Evolutionary conservation across 1,140 invertebrate genomes (phyloP), one percentile per base, ranked within the genome.

Genomic region (Marisa cornuarietis): DNA sequence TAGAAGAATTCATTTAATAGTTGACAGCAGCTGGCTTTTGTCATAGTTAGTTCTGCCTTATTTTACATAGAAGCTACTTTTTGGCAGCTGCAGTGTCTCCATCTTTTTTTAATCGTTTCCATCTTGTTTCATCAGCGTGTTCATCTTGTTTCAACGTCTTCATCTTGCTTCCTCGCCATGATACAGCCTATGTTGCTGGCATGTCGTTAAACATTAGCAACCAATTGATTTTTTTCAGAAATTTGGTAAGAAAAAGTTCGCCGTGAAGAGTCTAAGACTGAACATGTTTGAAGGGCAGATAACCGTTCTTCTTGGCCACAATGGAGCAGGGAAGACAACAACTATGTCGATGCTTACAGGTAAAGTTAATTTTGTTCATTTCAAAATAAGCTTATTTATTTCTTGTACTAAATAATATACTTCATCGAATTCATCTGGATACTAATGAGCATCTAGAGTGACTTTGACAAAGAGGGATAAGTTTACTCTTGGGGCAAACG

Each of bases 341-440:
- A 90, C 90, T 10, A 89, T 91, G 79, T 89, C 94, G 4, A 96
- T 96, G 92, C 91, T 96, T 5, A 96, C 95, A 81, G 95, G 95
- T 92, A 90, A 77, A 74, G n/a, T 22, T 16, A n/a, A 42, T 42
- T 42, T 42, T 42, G 2, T 42, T 42, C 2, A 42, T 42, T 42
- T 42, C 31, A 42, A 42, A 42, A 42, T 2, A 42, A 42, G 2
- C 31, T 42, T 42, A 42, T 4, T 42, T 42, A 42, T 42, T 42
- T 42, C 31, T 42, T 42, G 31, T 0, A 42, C 31, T 42, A 42
- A 42, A 1, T 42, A 42, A 42, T 42, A 42, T 42, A 42, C 3
- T 42, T 42, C 6, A 6, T 0, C 0, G 31, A 42, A 42, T 63
- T 4, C 62, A 63, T 20, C 62, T 18, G 62, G 18, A 63, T 20